These are phyloP conservation scores for Oceanites oceanicus DNA, from an alignment of 2,113 vertebrate species.

Conservation along the genomic window DNA sequence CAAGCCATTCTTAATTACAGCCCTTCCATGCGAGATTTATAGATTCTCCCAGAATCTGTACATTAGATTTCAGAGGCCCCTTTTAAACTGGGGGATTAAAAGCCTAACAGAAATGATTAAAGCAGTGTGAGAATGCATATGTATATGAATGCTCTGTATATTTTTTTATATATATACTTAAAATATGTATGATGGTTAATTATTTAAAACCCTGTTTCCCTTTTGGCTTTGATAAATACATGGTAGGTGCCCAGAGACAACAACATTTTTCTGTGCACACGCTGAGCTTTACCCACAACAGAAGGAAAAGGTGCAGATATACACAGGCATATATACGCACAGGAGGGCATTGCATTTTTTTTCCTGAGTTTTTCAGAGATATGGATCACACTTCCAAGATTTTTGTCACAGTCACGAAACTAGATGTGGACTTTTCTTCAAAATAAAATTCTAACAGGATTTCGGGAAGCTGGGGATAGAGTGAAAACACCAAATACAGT, in stretches of 20 bases:
- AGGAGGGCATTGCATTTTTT: not conserved
- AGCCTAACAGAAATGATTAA: not conserved
- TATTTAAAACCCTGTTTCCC: not conserved
- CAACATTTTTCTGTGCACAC: not conserved
- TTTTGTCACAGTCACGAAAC: not conserved
- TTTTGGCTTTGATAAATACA: not conserved
- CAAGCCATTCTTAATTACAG: not conserved
- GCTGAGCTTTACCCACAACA: not conserved
- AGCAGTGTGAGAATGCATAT: not conserved
- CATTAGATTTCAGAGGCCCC: not conserved
- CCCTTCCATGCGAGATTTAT: not conserved
- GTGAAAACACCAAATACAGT: not conserved
- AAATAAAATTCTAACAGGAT: not conserved
- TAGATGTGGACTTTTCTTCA: not conserved
- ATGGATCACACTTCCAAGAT: not conserved
- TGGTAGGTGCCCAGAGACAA: not conserved
- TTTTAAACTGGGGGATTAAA: constrained; percentile 20
- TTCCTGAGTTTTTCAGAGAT: not conserved
- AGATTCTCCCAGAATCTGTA: not conserved
- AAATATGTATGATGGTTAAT: not conserved
- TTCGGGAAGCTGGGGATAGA: not conserved
- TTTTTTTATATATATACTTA: not conserved
- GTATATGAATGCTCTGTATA: not conserved
- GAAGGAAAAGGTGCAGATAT: not conserved
- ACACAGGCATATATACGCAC: rapidly evolving